Conservation (phyloP, 2,888 invertebrate genomes). For the Micoletzkya japonica region DNA sequence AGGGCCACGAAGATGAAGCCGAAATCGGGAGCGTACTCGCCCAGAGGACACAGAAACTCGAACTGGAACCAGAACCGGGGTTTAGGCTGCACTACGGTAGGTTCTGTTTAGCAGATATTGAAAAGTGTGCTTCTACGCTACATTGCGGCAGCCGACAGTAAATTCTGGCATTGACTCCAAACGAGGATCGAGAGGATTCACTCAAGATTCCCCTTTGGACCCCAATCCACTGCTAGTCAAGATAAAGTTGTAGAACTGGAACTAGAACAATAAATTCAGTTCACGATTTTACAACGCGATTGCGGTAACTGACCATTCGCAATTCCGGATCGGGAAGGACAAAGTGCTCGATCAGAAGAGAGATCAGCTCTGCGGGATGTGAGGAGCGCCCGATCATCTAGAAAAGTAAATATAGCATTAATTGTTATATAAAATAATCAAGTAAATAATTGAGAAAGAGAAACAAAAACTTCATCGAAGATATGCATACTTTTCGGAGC, state of each 20-base stretch:
- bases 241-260: too few species aligned
- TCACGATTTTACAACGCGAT: not conserved
- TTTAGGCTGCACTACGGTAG: too few species aligned
- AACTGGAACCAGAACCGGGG: too few species aligned
- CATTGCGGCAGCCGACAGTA: not conserved
- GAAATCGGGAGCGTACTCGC: slow-evolving; percentile 38
- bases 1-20: slow-evolving; percentile 38
- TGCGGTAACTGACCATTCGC: not conserved
- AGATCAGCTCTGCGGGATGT: slow-evolving; percentile 37
- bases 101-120: not conserved
- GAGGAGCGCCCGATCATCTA: slow-evolving; percentile 23
- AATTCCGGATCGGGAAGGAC: slow-evolving; percentile 26
- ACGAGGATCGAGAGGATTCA: too few species aligned
- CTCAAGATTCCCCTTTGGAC: too few species aligned
- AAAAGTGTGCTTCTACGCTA: not conserved
- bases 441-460: not conserved
- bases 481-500: slow-evolving; percentile 40
- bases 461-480: not conserved
- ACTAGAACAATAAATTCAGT: too few species aligned
- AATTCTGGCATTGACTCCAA: not conserved
- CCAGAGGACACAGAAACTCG: slow-evolving; percentile 36
- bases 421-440: not conserved
- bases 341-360: slow-evolving; percentile 40
- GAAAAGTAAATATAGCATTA: not conserved
- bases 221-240: too few species aligned